These are phyloP conservation scores for Aratinga solstitialis DNA, from an alignment of 2,797 vertebrate species.

Conservation along the genomic window DNA sequence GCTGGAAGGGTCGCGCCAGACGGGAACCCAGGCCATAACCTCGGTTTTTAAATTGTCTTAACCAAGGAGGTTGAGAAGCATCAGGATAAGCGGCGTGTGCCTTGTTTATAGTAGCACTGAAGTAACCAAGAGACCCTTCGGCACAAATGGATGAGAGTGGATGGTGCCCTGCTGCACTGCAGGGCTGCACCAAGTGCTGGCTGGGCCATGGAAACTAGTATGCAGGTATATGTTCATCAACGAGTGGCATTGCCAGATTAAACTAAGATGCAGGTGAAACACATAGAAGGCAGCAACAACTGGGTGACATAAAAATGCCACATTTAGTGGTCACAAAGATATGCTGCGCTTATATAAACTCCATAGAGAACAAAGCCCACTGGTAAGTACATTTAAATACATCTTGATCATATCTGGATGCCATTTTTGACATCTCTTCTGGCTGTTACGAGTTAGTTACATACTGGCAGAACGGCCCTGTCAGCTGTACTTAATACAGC, in stretches of 20 bases:
- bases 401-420: background rate
- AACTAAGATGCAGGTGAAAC: background rate
- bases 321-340: too few species aligned
- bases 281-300: background rate
- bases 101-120: background rate
- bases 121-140: rapidly evolving
- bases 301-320: background rate
- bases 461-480: background rate
- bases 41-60: rapidly evolving
- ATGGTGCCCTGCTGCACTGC: rapidly evolving
- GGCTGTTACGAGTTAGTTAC: background rate
- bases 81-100: background rate
- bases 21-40: rapidly evolving
- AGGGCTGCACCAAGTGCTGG: rapidly evolving
- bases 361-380: background rate
- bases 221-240: rapidly evolving
- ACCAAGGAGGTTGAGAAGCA: background rate
- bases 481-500: background rate
- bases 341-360: rapidly evolving
- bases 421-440: background rate
- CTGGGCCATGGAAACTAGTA: rapidly evolving
- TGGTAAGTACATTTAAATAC: background rate
- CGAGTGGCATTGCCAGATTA: rapidly evolving
- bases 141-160: rapidly evolving
- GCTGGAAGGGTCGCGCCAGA: too few species aligned